Evolutionary conservation across 1,140 invertebrate species (phyloP).

Genomic region (Trachelipus rathkii): DNA sequence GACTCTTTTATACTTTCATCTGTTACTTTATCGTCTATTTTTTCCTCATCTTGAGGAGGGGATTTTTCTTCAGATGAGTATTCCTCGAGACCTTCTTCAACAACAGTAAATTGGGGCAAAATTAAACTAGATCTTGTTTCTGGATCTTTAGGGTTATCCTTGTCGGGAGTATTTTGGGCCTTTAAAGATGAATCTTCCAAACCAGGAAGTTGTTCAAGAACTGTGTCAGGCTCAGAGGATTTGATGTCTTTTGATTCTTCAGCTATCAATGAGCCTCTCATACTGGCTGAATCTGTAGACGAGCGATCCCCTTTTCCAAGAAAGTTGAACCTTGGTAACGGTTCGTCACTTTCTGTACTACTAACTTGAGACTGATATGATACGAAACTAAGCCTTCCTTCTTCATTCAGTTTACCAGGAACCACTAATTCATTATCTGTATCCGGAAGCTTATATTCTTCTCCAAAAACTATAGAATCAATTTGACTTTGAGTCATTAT

Average conservation of each 20-base stretch:
- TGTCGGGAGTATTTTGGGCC: not conserved
- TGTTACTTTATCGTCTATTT: not conserved
- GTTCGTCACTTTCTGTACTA: constrained; percentile 7
- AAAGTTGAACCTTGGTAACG: not conserved
- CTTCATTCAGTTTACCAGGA: not conserved
- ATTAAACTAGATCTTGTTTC: not conserved
- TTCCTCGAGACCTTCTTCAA: not conserved
- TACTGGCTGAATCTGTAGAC: not conserved
- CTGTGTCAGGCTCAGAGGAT: too few species aligned
- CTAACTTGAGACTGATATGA: constrained; percentile 5
- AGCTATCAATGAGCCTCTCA: not conserved
- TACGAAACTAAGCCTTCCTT: not conserved
- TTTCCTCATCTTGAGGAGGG: not conserved
- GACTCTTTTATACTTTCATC: not conserved
- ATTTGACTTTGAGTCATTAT: constrained; percentile 1
- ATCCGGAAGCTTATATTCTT: not conserved
- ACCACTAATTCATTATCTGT: not conserved
- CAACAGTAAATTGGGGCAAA: not conserved
- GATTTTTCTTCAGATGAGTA: too few species aligned
- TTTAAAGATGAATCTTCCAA: not conserved
- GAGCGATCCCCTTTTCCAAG: not conserved
- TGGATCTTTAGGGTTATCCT: not conserved
- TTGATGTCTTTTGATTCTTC: not conserved
- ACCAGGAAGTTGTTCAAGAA: not conserved
- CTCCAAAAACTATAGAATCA: not conserved